Base-by-base conservation (phyloP, 1,140 invertebrate species). In the Pachyrhynchus sulphureomaculatus region DNA sequence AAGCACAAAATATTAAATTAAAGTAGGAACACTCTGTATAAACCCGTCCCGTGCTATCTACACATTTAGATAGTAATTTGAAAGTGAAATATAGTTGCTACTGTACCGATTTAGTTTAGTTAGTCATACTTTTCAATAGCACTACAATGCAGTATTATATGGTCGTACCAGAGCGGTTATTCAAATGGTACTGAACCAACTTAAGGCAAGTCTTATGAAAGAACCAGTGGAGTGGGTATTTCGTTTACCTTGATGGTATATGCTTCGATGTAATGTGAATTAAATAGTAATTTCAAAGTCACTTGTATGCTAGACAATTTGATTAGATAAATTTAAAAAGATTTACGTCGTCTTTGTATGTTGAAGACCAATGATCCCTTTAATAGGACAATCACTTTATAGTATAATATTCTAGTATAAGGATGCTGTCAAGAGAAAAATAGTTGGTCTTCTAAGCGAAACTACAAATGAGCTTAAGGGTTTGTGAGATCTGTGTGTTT, bases 41-140 rank as follows among this genome's bases (percentile, higher is more conserved):
- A 48, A 13, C 24, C 20, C 23, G 45, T 32, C 5, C 45, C 23
- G 45, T 29, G 9, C 45, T 48, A 26, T 48, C 45, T 48, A 48
- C n/a, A 48, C 45, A 18, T 48, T 29, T 4, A 48, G n/a, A 24
- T 48, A 48, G 24, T 32, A 51, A 54, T 41, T 54, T 26, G 53
- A 56, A 56, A 56, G 53, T 56, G 53, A 56, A 56, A 56, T 41
- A 33, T 24, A 37, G 9, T 48, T 36, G 37, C 51, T 39, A 54
- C 51, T 41, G 51, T 54, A 41, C 51, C 51, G 51, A 54, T 54
- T 54, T 54, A 37, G 51, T 54, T 42, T 23, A 54, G 18, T 54
- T 41, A 41, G 29, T 54, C 36, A 42, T 39, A 54, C 51, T 34
- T 52, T 37, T n/a, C 51, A 10, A 42, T 54, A 23, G 51, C 42